Conservation (phyloP, 2,888 invertebrate species). For the Dasypogon diadema region DNA sequence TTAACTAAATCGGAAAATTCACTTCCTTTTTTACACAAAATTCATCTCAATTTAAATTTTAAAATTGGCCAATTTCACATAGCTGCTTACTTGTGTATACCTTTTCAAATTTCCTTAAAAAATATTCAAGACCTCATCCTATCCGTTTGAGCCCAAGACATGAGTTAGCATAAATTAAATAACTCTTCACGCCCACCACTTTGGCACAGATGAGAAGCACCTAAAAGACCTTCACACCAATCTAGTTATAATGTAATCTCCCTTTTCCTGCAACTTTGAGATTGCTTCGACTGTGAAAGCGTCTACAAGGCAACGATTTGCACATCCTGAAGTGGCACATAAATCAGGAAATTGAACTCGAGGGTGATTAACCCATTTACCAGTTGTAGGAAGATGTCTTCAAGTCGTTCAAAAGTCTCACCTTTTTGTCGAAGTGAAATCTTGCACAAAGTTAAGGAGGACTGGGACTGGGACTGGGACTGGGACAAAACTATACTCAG, state of each 20-base stretch:
- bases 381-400: constrained; percentile 18
- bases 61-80: not conserved
- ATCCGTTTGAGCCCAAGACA: not conserved
- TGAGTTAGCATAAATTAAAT: constrained; percentile 39
- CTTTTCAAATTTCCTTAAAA: not conserved
- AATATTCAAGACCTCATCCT: not conserved
- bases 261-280: constrained; percentile 10
- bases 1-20: too few relatives aligned
- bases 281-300: not conserved
- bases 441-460: constrained; percentile 8
- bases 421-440: constrained; percentile 16
- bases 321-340: constrained; percentile 33
- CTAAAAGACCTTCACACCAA: constrained; percentile 23
- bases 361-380: constrained; percentile 48
- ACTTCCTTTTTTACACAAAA: too few relatives aligned
- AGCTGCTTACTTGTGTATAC: not conserved
- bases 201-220: constrained; percentile 26
- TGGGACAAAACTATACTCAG: too few relatives aligned
- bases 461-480: not conserved
- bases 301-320: constrained; percentile 31
- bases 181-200: constrained; percentile 4
- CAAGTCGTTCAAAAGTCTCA: constrained; percentile 36
- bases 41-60: not conserved
- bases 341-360: constrained; percentile 51
- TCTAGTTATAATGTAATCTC: constrained; percentile 38